These are phyloP conservation scores for Hirundo rustica DNA, from an alignment of 2,797 vertebrate genomes.

Conservation along the genomic window DNA sequence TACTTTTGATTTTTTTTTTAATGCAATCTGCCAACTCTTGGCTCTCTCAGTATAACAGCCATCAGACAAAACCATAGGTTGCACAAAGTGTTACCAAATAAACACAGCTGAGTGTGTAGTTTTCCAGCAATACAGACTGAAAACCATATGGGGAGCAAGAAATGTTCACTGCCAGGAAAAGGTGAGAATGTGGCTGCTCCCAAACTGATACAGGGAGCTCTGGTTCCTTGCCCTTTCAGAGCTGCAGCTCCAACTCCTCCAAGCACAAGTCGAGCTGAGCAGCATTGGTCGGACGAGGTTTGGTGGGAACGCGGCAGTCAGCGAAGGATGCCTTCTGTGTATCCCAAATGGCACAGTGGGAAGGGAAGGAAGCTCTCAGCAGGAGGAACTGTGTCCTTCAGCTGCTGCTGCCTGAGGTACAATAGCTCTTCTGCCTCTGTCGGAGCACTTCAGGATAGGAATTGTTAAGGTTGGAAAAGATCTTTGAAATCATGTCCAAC, in stretches of 20 bases:
- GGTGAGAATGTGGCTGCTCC: neutral
- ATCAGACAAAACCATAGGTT: neutral
- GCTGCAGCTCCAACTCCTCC: neutral
- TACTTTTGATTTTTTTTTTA: neutral
- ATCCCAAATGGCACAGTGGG: neutral
- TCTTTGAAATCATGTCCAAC: neutral
- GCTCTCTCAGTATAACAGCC: neutral
- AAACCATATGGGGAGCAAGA: neutral
- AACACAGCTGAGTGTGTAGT: neutral
- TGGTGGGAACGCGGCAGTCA: neutral
- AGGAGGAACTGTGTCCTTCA: neutral
- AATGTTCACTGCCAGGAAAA: neutral
- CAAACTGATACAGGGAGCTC: neutral
- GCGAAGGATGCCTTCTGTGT: neutral
- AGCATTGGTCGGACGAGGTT: neutral
- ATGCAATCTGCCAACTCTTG: neutral
- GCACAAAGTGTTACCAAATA: neutral
- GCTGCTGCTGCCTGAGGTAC: neutral
- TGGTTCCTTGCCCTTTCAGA: neutral
- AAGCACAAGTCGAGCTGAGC: neutral
- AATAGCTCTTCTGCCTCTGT: neutral
- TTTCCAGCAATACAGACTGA: neutral
- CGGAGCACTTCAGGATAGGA: rapidly evolving
- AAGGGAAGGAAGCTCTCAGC: neutral
- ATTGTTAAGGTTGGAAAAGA: neutral